Conservation (phyloP, 2,888 invertebrate genomes). For the Imbricaverruca yamaguchii region DNA sequence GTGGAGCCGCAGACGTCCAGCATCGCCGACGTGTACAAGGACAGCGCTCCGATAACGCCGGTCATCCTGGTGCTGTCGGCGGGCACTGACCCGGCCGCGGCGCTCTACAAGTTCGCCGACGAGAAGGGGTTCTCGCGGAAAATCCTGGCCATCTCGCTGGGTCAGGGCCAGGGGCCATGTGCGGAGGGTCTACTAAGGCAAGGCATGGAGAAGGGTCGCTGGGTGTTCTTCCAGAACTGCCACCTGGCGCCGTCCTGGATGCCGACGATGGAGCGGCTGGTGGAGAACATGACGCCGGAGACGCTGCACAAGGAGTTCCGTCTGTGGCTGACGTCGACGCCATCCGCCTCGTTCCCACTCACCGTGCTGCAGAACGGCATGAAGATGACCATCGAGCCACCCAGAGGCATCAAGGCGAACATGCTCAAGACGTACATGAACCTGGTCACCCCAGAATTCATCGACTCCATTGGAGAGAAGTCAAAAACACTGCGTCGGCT, state of each 20-base stretch:
- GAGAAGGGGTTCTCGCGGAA: conserved; percentile 39
- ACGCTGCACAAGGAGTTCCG: conserved; percentile 81
- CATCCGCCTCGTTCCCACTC: conserved; percentile 76
- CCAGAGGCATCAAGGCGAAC: conserved; percentile 78
- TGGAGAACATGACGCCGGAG: conserved; percentile 60
- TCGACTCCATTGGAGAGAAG: conserved; percentile 52
- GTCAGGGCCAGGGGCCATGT: conserved; percentile 78
- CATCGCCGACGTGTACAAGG: conserved; percentile 68
- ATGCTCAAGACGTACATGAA: conserved; percentile 73
- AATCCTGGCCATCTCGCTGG: conserved; percentile 67
- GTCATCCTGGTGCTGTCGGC: conserved; percentile 85
- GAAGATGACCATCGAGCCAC: conserved; percentile 78
- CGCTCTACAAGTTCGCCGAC: conserved; percentile 45
- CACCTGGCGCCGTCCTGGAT: conserved; percentile 94
- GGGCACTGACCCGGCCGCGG: conserved; percentile 86
- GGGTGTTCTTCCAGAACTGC: conserved; percentile 93
- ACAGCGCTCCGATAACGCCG: conserved; percentile 81
- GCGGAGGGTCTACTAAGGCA: conserved; percentile 78
- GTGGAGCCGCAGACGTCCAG: conserved; percentile 88
- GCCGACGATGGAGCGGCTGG: conserved; percentile 80
- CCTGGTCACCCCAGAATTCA: conserved; percentile 72
- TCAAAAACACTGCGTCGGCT: conserved; percentile 64
- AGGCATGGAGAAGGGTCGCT: conserved; percentile 73
- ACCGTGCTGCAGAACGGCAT: conserved; percentile 67
- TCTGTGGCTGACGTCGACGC: conserved; percentile 85